Base-by-base conservation (phyloP, 2,113 vertebrate species). In the Cryptotis parvus region DNA sequence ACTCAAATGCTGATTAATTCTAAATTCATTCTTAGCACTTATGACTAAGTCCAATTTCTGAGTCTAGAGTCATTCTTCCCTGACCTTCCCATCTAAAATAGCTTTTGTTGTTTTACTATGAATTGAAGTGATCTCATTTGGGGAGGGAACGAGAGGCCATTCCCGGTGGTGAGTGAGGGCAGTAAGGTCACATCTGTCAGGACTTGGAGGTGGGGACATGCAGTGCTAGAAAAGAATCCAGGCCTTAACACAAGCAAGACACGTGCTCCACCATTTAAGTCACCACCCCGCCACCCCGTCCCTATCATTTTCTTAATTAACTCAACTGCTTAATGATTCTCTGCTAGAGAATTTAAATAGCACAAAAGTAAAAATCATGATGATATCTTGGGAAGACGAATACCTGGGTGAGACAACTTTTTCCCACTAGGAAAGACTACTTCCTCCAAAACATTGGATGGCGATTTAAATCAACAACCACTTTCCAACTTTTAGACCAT, bases 371-470 rank as follows among this genome's bases (percentile, higher is more conserved):
- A 27, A 31, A 55, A 83, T 3, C 22, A 58, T 22, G 22, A 24
- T 58, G 8, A 58, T 58, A 58, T 22, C 6, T 58, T 58, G 55
- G 18, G 18, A 20, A 58, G 22, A 11, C 78, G 27, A 73, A 66
- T 61, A 68, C 24, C 12, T 20, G n/a, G 45, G 39, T 11, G 37
- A 66, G 68, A 7, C 45, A 83, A 39, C 5, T 58, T 81, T 78
- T 49, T 94, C 31, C 43, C 66, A 41, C 24, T 4, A 45, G 41
- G 31, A 61, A 75, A 45, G 95, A 91, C 82, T 94, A 52, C 96
- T 96, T 91, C 35, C 93, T 95, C 93, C 45, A 95, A 96, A 97
- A 70, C 90, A 92, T 35, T 93, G 73, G 18, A 61, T 98, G 95
- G 97, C 95, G 92, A 83, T 98, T 98, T 98, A 84, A 74, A 75